These are phyloP conservation scores for Lacanobia oleracea DNA, from an alignment of 2,888 invertebrate species.

Conservation along the genomic window DNA sequence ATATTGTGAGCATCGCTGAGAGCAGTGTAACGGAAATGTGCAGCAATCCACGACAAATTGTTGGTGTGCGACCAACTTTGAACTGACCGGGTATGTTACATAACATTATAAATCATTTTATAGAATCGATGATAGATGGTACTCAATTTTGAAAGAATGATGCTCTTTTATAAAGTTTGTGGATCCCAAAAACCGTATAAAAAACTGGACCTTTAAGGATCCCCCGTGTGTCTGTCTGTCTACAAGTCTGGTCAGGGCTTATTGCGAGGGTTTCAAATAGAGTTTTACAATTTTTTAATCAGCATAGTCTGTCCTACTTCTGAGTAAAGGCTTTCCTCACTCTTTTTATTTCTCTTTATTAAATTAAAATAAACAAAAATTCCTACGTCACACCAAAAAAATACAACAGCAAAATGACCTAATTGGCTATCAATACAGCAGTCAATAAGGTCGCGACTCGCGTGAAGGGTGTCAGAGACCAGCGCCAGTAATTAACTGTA, in stretches of 20 bases:
- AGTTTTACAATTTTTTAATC: too few species aligned
- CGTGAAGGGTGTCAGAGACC: constrained; percentile 49
- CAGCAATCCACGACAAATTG: constrained; percentile 48
- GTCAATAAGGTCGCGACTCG: constrained; percentile 56
- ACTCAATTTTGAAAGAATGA: too few species aligned
- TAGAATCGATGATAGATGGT: too few species aligned
- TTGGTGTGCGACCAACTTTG: constrained; percentile 34
- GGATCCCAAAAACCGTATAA: too few species aligned
- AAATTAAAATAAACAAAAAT: neutral
- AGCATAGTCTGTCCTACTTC: too few species aligned
- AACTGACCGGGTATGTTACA: constrained; percentile 10
- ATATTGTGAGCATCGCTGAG: constrained; percentile 31
- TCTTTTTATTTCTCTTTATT: too few species aligned
- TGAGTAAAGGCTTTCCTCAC: too few species aligned
- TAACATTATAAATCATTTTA: neutral
- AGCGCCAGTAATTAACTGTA: constrained; percentile 70
- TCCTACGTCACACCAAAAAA: neutral
- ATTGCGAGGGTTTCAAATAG: too few species aligned
- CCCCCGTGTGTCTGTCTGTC: too few species aligned
- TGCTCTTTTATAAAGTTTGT: too few species aligned
- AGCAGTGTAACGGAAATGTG: constrained; percentile 47
- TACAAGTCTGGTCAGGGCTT: too few species aligned
- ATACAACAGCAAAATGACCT: constrained; percentile 23
- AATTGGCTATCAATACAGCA: constrained; percentile 36
- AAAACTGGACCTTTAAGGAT: too few species aligned